Evolutionary conservation across 2,797 vertebrate genomes (phyloP).

Genomic region (Accipiter badius): DNA sequence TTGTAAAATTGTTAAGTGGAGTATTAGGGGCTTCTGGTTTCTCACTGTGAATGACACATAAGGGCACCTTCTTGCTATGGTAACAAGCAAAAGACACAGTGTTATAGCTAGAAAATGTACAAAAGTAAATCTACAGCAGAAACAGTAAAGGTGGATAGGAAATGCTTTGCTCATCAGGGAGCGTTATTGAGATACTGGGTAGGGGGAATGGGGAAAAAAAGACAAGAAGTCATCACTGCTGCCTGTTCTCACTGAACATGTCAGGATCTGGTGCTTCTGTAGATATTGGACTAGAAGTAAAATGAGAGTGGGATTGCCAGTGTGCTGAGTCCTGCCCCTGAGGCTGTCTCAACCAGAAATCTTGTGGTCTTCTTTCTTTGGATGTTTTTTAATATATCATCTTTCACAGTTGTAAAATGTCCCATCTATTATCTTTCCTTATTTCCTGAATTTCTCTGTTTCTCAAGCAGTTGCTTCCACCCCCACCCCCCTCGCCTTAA

Average conservation of each 20-base stretch:
- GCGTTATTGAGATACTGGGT: rapidly evolving
- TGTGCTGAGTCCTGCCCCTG: not conserved
- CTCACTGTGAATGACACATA: not conserved
- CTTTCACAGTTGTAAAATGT: not conserved
- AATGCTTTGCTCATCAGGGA: not conserved
- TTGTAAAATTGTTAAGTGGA: not conserved
- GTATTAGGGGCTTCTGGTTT: not conserved
- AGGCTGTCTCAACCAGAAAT: not conserved
- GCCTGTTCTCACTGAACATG: not conserved
- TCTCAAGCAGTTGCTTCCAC: not conserved
- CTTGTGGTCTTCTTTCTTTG: not conserved
- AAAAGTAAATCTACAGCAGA: not conserved
- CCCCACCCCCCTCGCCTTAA: not conserved
- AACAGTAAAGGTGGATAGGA: not conserved
- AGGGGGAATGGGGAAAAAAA: not conserved
- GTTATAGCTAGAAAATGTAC: not conserved
- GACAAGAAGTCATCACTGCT: not conserved
- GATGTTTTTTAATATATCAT: not conserved
- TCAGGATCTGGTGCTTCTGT: not conserved
- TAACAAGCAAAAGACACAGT: not conserved
- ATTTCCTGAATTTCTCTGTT: not conserved
- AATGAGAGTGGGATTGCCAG: not conserved
- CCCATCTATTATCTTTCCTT: not conserved
- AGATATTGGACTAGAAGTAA: not conserved
- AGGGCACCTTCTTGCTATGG: not conserved